Conservation (phyloP, 2,888 invertebrate species). For the Drosophila nr. perissopoda region DNA sequence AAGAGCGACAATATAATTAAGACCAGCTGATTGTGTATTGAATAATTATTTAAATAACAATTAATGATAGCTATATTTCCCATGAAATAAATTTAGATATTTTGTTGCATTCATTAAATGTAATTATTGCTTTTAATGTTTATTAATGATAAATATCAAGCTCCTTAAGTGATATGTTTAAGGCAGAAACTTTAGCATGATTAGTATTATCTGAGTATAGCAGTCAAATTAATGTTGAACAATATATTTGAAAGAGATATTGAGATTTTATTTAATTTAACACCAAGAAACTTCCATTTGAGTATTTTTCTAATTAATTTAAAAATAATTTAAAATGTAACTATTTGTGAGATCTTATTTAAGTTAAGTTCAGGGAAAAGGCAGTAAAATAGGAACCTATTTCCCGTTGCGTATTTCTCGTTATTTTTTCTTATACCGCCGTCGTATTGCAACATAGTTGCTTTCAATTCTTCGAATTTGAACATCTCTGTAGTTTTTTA, state of each 20-base stretch:
- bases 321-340: background rate
- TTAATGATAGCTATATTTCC: background rate
- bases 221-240: too few species aligned
- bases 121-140: too few species aligned
- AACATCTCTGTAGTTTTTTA: conserved; percentile 7
- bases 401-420: background rate
- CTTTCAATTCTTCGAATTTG: conserved; percentile 3
- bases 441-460: conserved; percentile 1
- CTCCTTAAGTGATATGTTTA: too few species aligned
- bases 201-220: too few species aligned
- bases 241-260: too few species aligned
- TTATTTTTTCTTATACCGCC: background rate
- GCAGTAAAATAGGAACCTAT: background rate
- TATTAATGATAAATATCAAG: too few species aligned
- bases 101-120: background rate
- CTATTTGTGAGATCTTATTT: too few species aligned
- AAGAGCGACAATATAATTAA: background rate
- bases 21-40: background rate
- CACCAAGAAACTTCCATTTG: background rate
- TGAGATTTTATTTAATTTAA: too few species aligned
- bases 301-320: background rate
- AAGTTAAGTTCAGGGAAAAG: background rate
- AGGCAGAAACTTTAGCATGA: too few species aligned
- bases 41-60: background rate
- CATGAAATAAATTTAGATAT: background rate